These are phyloP conservation scores for Phrixothrix hirtus DNA, from an alignment of 2,888 invertebrate species.

Conservation along the genomic window DNA sequence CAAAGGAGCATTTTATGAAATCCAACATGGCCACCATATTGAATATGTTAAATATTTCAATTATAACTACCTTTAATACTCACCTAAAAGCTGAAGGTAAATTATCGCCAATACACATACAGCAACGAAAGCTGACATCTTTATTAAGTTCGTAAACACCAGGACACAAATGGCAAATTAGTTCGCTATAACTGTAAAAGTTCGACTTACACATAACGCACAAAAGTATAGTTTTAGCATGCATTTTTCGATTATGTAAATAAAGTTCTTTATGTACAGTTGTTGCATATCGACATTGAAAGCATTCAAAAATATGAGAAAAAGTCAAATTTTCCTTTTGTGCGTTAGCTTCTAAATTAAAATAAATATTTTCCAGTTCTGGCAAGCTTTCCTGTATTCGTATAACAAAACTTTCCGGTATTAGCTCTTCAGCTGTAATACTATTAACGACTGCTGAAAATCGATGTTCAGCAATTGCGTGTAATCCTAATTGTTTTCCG, in stretches of 20 bases:
- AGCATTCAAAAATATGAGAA: conserved; percentile 80
- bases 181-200: conserved; percentile 85
- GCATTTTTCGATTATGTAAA: conserved; percentile 84
- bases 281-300: conserved; percentile 80
- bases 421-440: conserved; percentile 73
- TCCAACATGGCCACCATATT: background rate
- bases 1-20: too few relatives aligned
- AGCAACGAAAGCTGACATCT: conserved; percentile 78
- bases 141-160: conserved; percentile 68
- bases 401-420: conserved; percentile 71
- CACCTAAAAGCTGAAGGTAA: conserved; percentile 77
- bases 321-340: conserved; percentile 63
- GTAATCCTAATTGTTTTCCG: conserved; percentile 77
- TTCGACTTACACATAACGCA: conserved; percentile 88
- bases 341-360: conserved; percentile 73
- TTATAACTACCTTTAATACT: background rate
- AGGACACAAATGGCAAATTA: conserved; percentile 85
- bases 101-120: conserved; percentile 75
- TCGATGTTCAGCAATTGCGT: conserved; percentile 78
- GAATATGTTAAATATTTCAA: background rate
- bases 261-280: conserved; percentile 82
- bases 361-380: conserved; percentile 66
- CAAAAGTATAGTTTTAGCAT: conserved; percentile 78
- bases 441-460: conserved; percentile 79
- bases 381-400: conserved; percentile 66